Base-by-base conservation (phyloP, 2,113 vertebrate genomes). In the Ptilonorhynchus violaceus region DNA sequence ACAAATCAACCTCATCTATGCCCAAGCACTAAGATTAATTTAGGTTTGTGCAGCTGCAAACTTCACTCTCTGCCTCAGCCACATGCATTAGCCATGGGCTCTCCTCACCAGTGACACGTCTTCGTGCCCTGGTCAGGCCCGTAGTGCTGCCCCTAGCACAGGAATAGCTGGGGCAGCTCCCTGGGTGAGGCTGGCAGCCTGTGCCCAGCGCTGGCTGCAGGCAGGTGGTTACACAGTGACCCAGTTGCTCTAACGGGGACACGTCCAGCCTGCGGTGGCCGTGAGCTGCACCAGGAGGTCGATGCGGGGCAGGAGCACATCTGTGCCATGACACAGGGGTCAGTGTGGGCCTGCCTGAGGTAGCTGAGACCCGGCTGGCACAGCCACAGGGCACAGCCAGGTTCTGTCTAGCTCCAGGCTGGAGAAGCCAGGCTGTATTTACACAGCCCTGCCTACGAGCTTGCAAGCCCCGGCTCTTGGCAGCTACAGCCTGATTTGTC, bases 401-500 rank as follows among this genome's bases (percentile, higher is more conserved):
- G 58, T 6, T 41, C 76, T 72, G 59, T 33, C 64, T 13, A 13
- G 35, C 35, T 63, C 37, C 13, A 7, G 64, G 56, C 7, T 37
- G 69, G 68, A 92, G 64, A 70, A 87, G 47, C 31, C 76, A 59
- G 73, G 41, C 73, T 72, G 60, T 91, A 81, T 96, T 92, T 89
- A 74, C 52, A 49, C 0, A 4, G 49, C 0, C 0, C 41, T 84
- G 68, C 80, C 94, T 81, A 56, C 0, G 4, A 92, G 60, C 31
- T 95, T 80, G 60, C 44, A 24, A 80, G 35, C 75, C 59, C 53
- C 0, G 5, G 60, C 46, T 96, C 64, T 91, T 95, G 89, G 95
- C 89, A 93, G 86, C 72, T 84, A 50, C 47, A 70, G 52, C 52
- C 83, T 46, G 42, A 75, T 97, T 95, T 94, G 94, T 95, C 93